Base-by-base conservation (phyloP, 2,113 vertebrate genomes). In the Entomyzon cyanotis region DNA sequence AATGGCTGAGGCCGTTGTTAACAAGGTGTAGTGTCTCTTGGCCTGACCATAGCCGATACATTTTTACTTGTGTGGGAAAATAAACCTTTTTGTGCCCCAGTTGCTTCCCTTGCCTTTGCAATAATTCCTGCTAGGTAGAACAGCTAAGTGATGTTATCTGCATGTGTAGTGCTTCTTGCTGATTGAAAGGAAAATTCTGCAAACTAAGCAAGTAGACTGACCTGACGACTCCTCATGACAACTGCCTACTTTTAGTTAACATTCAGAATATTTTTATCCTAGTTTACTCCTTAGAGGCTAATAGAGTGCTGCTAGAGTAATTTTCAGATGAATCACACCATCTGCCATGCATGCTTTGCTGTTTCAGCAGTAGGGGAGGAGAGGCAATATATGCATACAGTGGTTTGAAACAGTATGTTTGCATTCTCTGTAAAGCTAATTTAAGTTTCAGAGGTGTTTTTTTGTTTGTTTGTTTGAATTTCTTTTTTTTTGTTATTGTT, bases 321-420 rank as follows among this genome's bases (percentile, higher is more conserved):
- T 97, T 95, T 95, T 92, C 65, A 84, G 94, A 93, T 97, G 95
- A 97, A 94, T 97, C 93, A 96, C 64, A 82, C 95, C 91, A 95
- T 97, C 93, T 95, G 94, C 93, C 82, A 94, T 80, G 59, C 47
- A 53, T 55, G 47, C 84, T 95, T 94, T 93, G 94, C 87, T 96
- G 89, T 89, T 91, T 95, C 94, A 94, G 94, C 93, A 89, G 67
- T 83, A 80, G 74, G 22, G 58, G 24, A 85, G 59, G 62, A 94
- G 71, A 91, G 39, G 50, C 55, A 89, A 74, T 76, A 62, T 62
- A 50, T 67, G 77, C 35, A 37, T 93, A 65, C 46, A 77, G 64
- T 62, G 62, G 47, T 94, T 74, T 88, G 78, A 90, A 94, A 62
- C 37, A 65, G 17, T 33, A 6, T 65, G 75, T 76, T 94, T 92